phyloP scores from a whole-genome alignment of 2,888 invertebrate species.

The Cryptocephalus primarius region DNA sequence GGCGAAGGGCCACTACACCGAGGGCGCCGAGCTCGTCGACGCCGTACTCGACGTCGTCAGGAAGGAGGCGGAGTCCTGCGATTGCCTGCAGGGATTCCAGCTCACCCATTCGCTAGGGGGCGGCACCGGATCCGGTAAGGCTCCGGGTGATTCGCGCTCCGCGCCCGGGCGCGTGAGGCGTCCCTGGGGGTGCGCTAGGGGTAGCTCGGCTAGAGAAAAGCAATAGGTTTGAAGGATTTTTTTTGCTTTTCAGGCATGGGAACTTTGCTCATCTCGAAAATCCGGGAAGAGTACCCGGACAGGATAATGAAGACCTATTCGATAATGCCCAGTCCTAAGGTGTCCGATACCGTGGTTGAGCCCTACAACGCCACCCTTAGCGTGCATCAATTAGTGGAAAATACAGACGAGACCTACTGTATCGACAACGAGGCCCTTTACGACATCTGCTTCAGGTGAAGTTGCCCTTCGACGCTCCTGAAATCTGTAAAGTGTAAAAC shows the following conservation, averaged over 20 bases:
- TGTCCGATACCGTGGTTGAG: constrained; percentile 68
- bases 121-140: constrained; percentile 52
- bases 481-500: too few species aligned
- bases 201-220: too few species aligned
- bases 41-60: constrained; percentile 75
- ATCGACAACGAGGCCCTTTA: constrained; percentile 72
- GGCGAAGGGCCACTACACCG: constrained; percentile 86
- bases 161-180: too few species aligned
- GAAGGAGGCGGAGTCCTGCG: constrained; percentile 84
- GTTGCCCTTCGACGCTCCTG: too few species aligned
- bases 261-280: constrained; percentile 78
- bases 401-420: constrained; percentile 82
- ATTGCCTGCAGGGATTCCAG: constrained; percentile 80
- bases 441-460: constrained; percentile 70
- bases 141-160: too few species aligned
- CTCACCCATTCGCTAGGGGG: constrained; percentile 74
- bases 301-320: constrained; percentile 79
- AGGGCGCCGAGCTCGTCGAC: constrained; percentile 78
- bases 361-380: constrained; percentile 84
- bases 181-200: too few species aligned
- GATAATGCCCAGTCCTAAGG: constrained; percentile 66
- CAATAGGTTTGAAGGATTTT: too few species aligned
- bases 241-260: constrained; percentile 49
- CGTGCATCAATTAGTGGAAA: constrained; percentile 77
- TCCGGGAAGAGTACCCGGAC: constrained; percentile 85